Evolutionary conservation across 2,797 vertebrate genomes (phyloP), one percentile per base, ranked within the genome.

Genomic region (Eulemur rubriventer): DNA sequence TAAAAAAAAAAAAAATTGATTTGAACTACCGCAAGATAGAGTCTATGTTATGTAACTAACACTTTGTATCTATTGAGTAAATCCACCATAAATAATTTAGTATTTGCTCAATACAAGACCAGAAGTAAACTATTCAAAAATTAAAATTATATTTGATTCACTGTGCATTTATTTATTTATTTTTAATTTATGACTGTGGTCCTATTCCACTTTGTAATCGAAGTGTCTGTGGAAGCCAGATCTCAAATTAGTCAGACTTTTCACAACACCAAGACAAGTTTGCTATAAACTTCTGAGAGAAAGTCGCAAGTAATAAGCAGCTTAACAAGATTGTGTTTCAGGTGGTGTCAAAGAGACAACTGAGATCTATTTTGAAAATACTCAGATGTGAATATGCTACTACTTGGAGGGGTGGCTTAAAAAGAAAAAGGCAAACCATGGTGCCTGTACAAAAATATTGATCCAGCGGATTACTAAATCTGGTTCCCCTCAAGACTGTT

Each of bases 71-170:
- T 84, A 90, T 35, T 85, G 76, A 83, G 69, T 35, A 80, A 92
- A 73, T 35, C 80, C 43, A 35, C 22, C 52, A 50, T 89, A 78
- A 96, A 79, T 82, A 90, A 95, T 93, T 81, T 55, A 92, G 59
- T 46, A 43, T 82, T 50, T 78, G 16, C n/a, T 70, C 8, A 20
- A 59, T 48, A 61, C 24, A n/a, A 28, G 4, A 12, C 22, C 69
- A 72, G 35, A 81, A 89, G 59, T 55, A 85, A 95, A 65, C 50
- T 41, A 76, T 43, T 90, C 43, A 91, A 80, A 96, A 73, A 93
- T 78, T 95, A 72, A 92, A 95, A 75, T 88, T 43, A 43, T 50
- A 52, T 82, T 38, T 57, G 38, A 63, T 57, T 93, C 75, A 35
- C 26, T 80, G 22, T 14, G 7, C 13, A 46, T 55, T 61, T 55